Percentiles rank a stretch among this genome's conserved stretches.
Conservation (phyloP, 2,888 invertebrate species). For the Drosophila leonis region DNA sequence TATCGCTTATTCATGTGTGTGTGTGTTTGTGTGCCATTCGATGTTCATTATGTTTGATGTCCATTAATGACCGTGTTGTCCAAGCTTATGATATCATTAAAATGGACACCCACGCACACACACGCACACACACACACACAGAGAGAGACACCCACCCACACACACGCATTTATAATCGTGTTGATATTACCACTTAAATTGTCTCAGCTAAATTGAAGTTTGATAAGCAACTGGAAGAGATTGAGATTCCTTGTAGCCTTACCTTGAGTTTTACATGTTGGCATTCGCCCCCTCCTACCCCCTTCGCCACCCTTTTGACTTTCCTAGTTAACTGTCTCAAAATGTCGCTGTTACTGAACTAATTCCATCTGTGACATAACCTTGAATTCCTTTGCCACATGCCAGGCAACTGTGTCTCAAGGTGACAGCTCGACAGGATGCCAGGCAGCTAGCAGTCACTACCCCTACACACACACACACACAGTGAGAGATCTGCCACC, state of each 20-base stretch:
- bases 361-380: slow-evolving; percentile 51
- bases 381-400: slow-evolving; percentile 43
- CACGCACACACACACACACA: slow-evolving; percentile 8
- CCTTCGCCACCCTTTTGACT: slow-evolving; percentile 1
- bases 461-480: background rate
- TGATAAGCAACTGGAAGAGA: slow-evolving; percentile 25
- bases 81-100: slow-evolving; percentile 66
- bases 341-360: slow-evolving; percentile 45
- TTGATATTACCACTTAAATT: slow-evolving; percentile 41
- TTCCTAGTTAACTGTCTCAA: slow-evolving; percentile 31
- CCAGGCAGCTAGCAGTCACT: slow-evolving; percentile 11
- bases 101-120: slow-evolving; percentile 40
- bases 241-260: slow-evolving; percentile 12
- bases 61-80: slow-evolving; percentile 70
- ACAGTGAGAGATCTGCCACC: background rate
- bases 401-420: slow-evolving; percentile 36
- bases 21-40: slow-evolving; percentile 25
- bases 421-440: slow-evolving; percentile 45
- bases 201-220: slow-evolving; percentile 27
- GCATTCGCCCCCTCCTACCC: background rate
- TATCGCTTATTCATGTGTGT: slow-evolving; percentile 16
- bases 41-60: slow-evolving; percentile 57
- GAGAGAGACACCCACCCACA: slow-evolving; percentile 11
- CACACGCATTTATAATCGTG: slow-evolving; percentile 26
- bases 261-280: background rate